These are phyloP conservation scores for Indicator maculatus DNA, from an alignment of 2,113 vertebrate genomes.

Conservation along the genomic window DNA sequence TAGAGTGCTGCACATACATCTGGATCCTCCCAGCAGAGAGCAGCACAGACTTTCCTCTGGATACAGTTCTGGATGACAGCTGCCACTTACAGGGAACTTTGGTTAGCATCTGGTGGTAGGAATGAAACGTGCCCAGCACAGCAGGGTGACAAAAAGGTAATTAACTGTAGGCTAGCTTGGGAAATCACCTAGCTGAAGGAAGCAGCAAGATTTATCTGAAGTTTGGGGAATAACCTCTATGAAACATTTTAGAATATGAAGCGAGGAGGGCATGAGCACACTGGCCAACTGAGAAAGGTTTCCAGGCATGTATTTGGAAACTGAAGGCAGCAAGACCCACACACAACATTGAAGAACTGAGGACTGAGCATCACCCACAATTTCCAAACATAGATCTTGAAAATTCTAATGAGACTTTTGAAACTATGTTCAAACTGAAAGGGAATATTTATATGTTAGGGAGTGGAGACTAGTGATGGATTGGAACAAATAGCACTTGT, in stretches of 20 bases:
- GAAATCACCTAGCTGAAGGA: neutral
- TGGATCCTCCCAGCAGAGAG: neutral
- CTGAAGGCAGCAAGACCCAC: neutral
- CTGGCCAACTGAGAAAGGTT: neutral
- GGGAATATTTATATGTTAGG: conserved; percentile 26
- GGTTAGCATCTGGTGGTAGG: neutral
- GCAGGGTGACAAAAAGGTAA: conserved; percentile 39
- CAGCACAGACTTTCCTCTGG: neutral
- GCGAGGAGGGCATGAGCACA: neutral
- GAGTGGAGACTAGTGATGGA: conserved; percentile 6
- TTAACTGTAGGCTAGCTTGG: neutral
- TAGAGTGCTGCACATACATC: neutral
- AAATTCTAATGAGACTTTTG: conserved; percentile 23
- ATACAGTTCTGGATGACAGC: neutral
- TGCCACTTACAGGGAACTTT: neutral
- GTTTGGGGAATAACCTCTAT: neutral
- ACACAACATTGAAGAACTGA: neutral
- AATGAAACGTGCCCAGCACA: neutral
- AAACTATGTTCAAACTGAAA: conserved; percentile 36
- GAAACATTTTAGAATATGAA: neutral
- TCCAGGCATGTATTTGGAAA: neutral
- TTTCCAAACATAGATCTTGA: neutral
- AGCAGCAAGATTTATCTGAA: neutral
- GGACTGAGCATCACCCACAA: neutral
- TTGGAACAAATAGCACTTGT: neutral